Evolutionary conservation across 37 sponge, comb jelly and placozoan species (phyloP), one percentile per base, ranked within the genome.

Genomic region (Hormiphora californensis): DNA sequence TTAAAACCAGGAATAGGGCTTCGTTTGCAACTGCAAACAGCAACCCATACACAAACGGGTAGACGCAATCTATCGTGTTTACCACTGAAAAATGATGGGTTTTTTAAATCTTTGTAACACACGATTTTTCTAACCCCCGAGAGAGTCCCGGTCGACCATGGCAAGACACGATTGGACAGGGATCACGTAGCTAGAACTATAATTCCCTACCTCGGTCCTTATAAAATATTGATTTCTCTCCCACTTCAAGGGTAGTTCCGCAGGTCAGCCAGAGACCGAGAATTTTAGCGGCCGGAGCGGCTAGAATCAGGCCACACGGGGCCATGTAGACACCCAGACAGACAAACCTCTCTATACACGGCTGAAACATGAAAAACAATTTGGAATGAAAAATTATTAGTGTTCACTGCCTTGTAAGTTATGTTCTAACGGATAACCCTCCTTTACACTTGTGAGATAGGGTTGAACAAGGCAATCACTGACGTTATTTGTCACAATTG

Each of bases 261-360:
- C 81, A 73, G 15, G 35, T 11, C 25, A 73, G 43, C 81, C 81
- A 73, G 15, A 73, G 44, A 15, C 81, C 38, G 1, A 73, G 81
- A 43, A 73, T 36, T 40, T 33, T 73, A 41, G 35, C 81, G 23
- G 81, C 81, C 1, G 35, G 4, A 22, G 81, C 35, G n/a, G 36
- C 81, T 0, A 33, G 36, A 39, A 73, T 9, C 44, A 73, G 46
- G 3, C 81, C 81, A 40, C 81, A 73, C 25, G 81, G 81, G 19
- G 43, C 38, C 81, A 73, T 73, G 46, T 73, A 73, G 1, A 73
- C 81, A 73, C 81, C 43, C 44, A 73, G 81, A 73, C 81, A 73
- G 44, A 73, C 81, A 73, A 73, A 73, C 27, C 81, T 39, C 46
- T 73, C 81, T 11, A 73, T 41, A 73, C 81, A 73, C 81, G 81